phyloP scores from a whole-genome alignment of 2,797 vertebrate genomes.

The Leptodactylus fallax region DNA sequence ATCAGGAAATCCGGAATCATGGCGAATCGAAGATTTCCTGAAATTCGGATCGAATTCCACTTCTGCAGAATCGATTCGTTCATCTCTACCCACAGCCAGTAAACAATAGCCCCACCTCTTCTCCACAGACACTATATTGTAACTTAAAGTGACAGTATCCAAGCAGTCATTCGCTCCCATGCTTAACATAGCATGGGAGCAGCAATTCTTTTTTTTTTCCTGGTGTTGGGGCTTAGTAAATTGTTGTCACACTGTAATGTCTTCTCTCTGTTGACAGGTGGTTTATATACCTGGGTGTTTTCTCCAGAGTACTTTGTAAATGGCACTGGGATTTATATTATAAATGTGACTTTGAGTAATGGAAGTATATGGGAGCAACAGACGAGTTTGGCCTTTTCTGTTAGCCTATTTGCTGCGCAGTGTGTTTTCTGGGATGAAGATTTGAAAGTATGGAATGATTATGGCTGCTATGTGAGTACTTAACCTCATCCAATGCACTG shows the following conservation, averaged over 20 bases:
- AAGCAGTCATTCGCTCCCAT: too few species aligned
- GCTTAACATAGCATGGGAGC: too few species aligned
- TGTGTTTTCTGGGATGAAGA: conserved; percentile 68
- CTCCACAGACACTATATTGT: too few species aligned
- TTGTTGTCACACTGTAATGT: background rate
- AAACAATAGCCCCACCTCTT: too few species aligned
- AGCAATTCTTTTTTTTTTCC: too few species aligned
- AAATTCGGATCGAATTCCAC: too few species aligned
- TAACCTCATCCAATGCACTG: background rate
- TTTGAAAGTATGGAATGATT: conserved; percentile 61
- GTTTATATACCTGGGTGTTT: conserved; percentile 67
- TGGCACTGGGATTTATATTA: conserved; percentile 63
- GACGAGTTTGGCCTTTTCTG: background rate
- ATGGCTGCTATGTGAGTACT: conserved; percentile 67
- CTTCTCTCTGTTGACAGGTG: conserved; percentile 52
- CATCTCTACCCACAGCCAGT: too few species aligned
- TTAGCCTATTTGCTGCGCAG: conserved; percentile 51
- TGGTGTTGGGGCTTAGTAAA: too few species aligned
- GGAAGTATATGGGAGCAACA: background rate
- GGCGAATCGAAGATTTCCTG: too few species aligned
- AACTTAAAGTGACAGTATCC: too few species aligned
- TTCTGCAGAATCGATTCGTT: too few species aligned
- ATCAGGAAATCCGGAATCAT: too few species aligned
- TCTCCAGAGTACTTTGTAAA: conserved; percentile 56
- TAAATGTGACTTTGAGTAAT: conserved; percentile 13